phyloP scores from a whole-genome alignment of 2,113 vertebrate species.

The Puma concolor region DNA sequence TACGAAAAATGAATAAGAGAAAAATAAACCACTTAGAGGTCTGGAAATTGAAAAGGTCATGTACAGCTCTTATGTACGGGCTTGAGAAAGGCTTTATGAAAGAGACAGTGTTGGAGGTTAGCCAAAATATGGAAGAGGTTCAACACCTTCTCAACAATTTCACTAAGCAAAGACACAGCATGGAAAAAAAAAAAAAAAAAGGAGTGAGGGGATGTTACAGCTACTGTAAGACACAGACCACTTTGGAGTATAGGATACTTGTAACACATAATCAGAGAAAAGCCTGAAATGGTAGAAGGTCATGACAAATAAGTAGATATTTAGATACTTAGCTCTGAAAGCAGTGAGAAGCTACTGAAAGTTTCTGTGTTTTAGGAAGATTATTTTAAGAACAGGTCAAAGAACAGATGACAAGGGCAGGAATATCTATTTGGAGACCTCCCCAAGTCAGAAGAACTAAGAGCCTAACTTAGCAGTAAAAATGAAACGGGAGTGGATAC shows the following conservation, averaged over 20 bases:
- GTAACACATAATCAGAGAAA: not conserved
- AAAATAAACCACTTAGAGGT: not conserved
- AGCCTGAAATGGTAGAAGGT: not conserved
- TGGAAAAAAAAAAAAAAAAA: not conserved
- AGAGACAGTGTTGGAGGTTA: not conserved
- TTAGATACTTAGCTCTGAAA: not conserved
- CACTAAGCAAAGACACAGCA: not conserved
- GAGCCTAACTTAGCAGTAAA: not conserved
- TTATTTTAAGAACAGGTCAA: conserved; percentile 11
- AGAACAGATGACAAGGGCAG: not conserved
- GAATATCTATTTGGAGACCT: not conserved
- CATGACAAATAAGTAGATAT: not conserved
- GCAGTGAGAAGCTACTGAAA: not conserved
- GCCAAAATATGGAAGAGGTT: not conserved
- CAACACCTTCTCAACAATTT: not conserved
- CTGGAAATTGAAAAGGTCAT: not conserved
- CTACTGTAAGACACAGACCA: not conserved
- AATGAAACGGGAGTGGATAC: not conserved
- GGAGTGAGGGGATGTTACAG: conserved; percentile 10
- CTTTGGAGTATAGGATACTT: not conserved
- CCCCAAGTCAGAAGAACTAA: not conserved
- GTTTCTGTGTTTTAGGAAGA: not conserved
- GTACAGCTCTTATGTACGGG: not conserved
- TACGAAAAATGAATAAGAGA: not conserved
- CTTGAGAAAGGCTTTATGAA: conserved; percentile 22